Evolutionary conservation across 2,113 vertebrate species (phyloP).

Genomic region (Casuarius casuarius): DNA sequence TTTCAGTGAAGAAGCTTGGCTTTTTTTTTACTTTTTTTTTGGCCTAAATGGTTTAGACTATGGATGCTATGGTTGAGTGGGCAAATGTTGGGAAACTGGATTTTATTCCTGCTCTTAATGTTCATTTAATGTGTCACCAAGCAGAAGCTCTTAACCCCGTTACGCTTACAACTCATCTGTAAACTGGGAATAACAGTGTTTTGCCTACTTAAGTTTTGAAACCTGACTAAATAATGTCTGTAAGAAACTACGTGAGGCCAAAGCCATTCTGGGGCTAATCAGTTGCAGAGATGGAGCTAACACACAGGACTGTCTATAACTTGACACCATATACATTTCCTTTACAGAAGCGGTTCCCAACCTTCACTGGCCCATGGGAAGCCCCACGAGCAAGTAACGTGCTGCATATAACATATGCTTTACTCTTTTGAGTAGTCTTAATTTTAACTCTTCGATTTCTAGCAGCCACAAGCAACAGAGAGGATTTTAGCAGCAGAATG

Average conservation of each 20-base stretch:
- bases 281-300: conserved; percentile 44
- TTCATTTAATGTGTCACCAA: background rate
- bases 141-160: conserved; percentile 36
- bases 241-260: conserved; percentile 34
- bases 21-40: background rate
- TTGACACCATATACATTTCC: conserved; percentile 60
- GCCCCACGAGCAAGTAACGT: background rate
- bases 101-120: conserved; percentile 1
- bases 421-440: background rate
- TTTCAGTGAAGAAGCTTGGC: background rate
- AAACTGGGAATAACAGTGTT: conserved; percentile 27
- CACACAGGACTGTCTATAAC: conserved; percentile 40
- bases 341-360: conserved; percentile 62
- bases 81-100: background rate
- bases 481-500: background rate
- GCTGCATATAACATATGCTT: conserved; percentile 19
- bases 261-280: conserved; percentile 50
- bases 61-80: background rate
- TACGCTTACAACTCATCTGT: background rate
- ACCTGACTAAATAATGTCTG: conserved; percentile 1
- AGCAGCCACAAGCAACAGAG: background rate
- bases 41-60: background rate
- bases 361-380: conserved; percentile 58
- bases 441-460: conserved; percentile 50
- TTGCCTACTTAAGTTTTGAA: conserved; percentile 20